Evolutionary conservation across 2,113 vertebrate species (phyloP), one percentile per base, ranked within the genome.

Genomic region (Petaurus breviceps): DNA sequence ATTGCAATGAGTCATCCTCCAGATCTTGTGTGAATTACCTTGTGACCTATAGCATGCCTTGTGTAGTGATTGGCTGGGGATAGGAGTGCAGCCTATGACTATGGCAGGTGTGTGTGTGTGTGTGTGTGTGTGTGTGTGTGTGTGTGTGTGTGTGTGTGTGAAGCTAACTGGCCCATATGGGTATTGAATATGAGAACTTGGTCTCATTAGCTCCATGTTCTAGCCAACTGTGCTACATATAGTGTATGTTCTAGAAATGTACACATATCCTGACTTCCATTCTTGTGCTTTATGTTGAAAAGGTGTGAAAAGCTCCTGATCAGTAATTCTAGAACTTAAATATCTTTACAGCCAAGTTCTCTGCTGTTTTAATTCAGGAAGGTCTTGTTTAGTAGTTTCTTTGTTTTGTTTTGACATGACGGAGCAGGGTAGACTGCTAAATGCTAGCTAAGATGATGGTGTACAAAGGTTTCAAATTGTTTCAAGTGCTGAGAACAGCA

Each of bases 401-500:
- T 84, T 43, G 68, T 84, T 84, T 43, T 84, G n/a, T 54, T 0
- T 49, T 52, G 49, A 12, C 95, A 9, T 8, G 95, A 93, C n/a
- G 28, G 47, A 84, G 23, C 57, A 94, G 47, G 54, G n/a, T 84
- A 43, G 90, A 37, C 90, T 92, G 94, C 19, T 54, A 91, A 91
- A 94, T 53, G 50, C 92, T 89, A 51, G 55, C 77, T 93, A 94
- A n/a, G 91, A 92, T 90, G 54, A 91, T 49, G 14, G 23, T 10
- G 0, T 51, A 16, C 37, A 90, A 26, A 9, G 55, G 68, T 43
- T 96, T 51, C 92, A 31, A 68, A 92, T 31, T 23, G 52, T 96
- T 95, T 53, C 90, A 97, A 96, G 77, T 97, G 97, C 98, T 98
- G 98, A 98, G 97, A 97, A 91, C 97, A 98, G 97, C 98, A 98